Base-by-base conservation (phyloP, 2,113 vertebrate genomes). In the Crotalus helleri region DNA sequence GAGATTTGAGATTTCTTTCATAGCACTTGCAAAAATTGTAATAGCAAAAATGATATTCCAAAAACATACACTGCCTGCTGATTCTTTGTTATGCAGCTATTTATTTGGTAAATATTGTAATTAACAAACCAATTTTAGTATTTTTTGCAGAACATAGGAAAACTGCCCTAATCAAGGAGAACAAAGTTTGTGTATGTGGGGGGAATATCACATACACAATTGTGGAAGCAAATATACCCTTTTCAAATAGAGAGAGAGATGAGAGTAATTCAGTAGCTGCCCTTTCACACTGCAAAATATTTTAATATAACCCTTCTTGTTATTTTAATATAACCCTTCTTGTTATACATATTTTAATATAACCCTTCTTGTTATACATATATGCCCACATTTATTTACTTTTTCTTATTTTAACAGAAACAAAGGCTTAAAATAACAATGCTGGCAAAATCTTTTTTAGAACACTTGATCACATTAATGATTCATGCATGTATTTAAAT, bases 361-460 rank as follows among this genome's bases (percentile, higher is more conserved):
- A 95, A 96, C 94, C 91, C 17, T 81, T 49, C 24, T 94, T 93
- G 44, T 49, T 88, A 24, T 3, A 90, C 5, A 89, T 46, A 53
- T 94, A 95, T 64, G 91, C 87, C 87, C 92, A 93, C 88, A 69
- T 3, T 95, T n/a, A 94, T 93, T 95, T 89, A 3, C 92, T 95
- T 94, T 93, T 93, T 54, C 91, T 55, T 23, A 91, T 2, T 9
- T 93, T 64, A 49, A 87, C 3, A 29, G 69, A 90, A 85, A 24
- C 92, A 49, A 96, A n/a, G 92, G 93, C 74, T 93, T 94, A 94
- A 96, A 96, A 94, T 94, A 96, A 94, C 96, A 96, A 87, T 12
- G 81, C 13, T 12, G 7, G 89, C 26, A 92, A 95, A 24, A 4
- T 85, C 0, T 1, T 88, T 88, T 1, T 4, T 94, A 90, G 90